Conservation (phyloP, 1,140 invertebrate genomes). For the Holotrichia oblita region DNA sequence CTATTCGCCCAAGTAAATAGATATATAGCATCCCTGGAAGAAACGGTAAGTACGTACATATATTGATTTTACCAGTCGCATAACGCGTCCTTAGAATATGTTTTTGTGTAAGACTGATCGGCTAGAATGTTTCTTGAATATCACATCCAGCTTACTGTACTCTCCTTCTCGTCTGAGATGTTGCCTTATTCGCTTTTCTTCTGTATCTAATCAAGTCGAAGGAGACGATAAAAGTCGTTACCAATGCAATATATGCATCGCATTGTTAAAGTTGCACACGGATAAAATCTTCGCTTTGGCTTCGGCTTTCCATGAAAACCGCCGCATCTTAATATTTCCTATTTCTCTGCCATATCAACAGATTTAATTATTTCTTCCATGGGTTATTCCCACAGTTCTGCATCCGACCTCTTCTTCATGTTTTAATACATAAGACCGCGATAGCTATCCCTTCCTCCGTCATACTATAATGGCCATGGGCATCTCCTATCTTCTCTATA, state of each 20-base stretch:
- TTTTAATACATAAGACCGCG: slow-evolving; percentile 7
- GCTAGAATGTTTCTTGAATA: too few species aligned
- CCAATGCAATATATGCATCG: not conserved
- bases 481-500: not conserved
- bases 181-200: too few species aligned
- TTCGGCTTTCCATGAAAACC: not conserved
- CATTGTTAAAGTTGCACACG: too few species aligned
- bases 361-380: slow-evolving; percentile 12
- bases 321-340: not conserved
- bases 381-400: not conserved
- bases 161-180: too few species aligned
- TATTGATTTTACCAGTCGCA: too few species aligned
- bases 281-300: not conserved
- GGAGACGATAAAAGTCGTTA: slow-evolving; percentile 9
- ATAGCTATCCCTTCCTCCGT: not conserved
- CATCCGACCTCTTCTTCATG: not conserved
- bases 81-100: too few species aligned
- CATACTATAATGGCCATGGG: not conserved
- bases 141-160: too few species aligned
- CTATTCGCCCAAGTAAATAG: too few species aligned
- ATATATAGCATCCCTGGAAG: too few species aligned
- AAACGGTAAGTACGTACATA: too few species aligned
- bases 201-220: not conserved
- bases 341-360: not conserved
- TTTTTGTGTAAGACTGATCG: too few species aligned